These are phyloP conservation scores for Drusus annulatus DNA, from an alignment of 1,140 invertebrate species.

Conservation along the genomic window DNA sequence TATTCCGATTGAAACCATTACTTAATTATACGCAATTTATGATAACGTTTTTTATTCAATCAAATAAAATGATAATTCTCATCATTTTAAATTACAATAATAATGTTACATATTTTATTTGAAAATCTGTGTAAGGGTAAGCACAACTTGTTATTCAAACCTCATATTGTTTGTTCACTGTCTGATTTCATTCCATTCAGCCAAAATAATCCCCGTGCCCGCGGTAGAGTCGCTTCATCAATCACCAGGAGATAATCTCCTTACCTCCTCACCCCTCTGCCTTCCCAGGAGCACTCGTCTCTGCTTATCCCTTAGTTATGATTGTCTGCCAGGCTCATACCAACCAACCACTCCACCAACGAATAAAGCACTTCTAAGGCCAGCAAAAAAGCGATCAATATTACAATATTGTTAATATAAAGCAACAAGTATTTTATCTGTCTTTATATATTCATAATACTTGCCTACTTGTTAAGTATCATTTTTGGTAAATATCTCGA, in stretches of 20 bases:
- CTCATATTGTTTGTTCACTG: constrained; percentile 12
- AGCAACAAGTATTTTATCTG: too few relatives aligned
- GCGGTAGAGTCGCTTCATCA: constrained; percentile 68
- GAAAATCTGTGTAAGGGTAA: neutral
- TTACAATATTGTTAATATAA: too few relatives aligned
- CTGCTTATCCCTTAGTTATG: constrained; percentile 30
- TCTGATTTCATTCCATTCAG: constrained; percentile 35
- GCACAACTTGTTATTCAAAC: neutral
- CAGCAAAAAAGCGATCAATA: neutral
- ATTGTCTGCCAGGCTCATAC: constrained; percentile 3
- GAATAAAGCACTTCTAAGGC: neutral
- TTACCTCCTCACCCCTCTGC: constrained; percentile 59
- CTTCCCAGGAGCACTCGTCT: neutral
- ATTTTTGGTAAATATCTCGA: too few relatives aligned
- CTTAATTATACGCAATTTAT: too few relatives aligned
- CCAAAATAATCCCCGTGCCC: constrained; percentile 16
- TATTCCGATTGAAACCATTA: too few relatives aligned
- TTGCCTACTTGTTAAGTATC: too few relatives aligned
- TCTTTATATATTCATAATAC: too few relatives aligned
- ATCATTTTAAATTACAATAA: too few relatives aligned
- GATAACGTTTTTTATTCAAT: too few relatives aligned
- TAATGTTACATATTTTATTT: too few relatives aligned
- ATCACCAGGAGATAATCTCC: constrained; percentile 77
- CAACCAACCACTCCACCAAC: neutral
- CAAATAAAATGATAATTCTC: too few relatives aligned